Evolutionary conservation across 2,888 invertebrate genomes (phyloP), one percentile per base, ranked within the genome.

Genomic region (Penaeus monodon): DNA sequence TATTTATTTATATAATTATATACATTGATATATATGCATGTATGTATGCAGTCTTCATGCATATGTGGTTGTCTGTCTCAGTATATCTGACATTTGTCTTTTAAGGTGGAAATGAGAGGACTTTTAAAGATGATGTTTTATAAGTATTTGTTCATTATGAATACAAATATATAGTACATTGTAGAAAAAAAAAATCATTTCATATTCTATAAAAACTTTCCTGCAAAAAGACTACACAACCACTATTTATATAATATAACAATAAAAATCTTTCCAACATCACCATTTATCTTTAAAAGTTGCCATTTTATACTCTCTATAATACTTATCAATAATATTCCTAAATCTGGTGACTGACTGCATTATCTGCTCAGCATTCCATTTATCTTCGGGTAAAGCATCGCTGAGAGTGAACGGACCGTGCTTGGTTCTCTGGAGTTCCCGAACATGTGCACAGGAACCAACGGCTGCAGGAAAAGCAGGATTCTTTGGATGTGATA

Each of bases 401-500:
- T 79, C n/a, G n/a, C 33, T 17, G 27, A 79, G 57, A 33, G 29
- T 65, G 63, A 79, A 63, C 20, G 79, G 79, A 57, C 79, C 79
- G 17, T 79, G 79, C 27, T 27, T 79, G n/a, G 79, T 79, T 27
- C 79, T 57, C 63, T 79, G 27, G 27, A 79, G 79, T 33, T 63
- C 65, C n/a, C 63, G 24, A n/a, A 79, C 63, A 29, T 79, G 79
- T 14, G 79, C 79, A 79, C 79, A 79, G 29, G 63, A 63, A 63
- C 79, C 79, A 79, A 79, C 64, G 24, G 57, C 79, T 79, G 79
- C 7, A 79, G 14, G 29, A 27, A 29, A 57, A n/a, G 49, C 49
- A 57, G 17, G 17, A 57, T 17, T 12, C 49, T 49, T 49, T 8
- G 49, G 49, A 49, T 8, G 49, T 49, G 49, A 12, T 49, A 12